Percentiles rank a stretch among this genome's conserved stretches.
Conservation (phyloP, 1,140 invertebrate genomes). For the Mycetomoellerius zeteki region DNA sequence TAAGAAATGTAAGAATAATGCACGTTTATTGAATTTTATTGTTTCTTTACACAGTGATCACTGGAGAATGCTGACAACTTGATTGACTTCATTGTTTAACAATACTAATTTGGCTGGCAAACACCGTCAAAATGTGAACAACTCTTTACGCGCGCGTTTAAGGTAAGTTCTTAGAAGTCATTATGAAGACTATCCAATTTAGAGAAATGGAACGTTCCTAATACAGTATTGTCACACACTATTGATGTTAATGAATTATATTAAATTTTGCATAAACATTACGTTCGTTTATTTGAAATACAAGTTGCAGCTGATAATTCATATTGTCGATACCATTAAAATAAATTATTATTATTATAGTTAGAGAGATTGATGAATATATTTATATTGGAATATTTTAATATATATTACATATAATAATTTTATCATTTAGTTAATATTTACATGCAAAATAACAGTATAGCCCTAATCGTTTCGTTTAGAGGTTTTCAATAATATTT, state of each 20-base stretch:
- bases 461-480: not conserved
- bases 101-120: not conserved
- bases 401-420: not conserved
- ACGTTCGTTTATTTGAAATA: no score
- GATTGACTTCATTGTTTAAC: not conserved
- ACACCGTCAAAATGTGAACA: not conserved
- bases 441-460: not conserved
- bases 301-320: no score
- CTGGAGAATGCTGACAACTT: not conserved
- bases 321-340: not conserved
- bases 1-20: not conserved
- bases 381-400: not conserved
- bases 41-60: not conserved
- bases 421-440: not conserved
- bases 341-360: not conserved
- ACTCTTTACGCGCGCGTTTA: not conserved
- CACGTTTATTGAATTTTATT: conserved; percentile 2
- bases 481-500: not conserved
- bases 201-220: not conserved
- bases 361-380: not conserved
- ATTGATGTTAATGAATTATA: not conserved
- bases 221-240: not conserved
- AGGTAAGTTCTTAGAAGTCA: not conserved
- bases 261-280: not conserved
- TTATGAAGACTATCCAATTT: not conserved